Evolutionary conservation across 1,140 invertebrate genomes (phyloP), one percentile per base, ranked within the genome.

Genomic region (Pollicipes pollicipes): DNA sequence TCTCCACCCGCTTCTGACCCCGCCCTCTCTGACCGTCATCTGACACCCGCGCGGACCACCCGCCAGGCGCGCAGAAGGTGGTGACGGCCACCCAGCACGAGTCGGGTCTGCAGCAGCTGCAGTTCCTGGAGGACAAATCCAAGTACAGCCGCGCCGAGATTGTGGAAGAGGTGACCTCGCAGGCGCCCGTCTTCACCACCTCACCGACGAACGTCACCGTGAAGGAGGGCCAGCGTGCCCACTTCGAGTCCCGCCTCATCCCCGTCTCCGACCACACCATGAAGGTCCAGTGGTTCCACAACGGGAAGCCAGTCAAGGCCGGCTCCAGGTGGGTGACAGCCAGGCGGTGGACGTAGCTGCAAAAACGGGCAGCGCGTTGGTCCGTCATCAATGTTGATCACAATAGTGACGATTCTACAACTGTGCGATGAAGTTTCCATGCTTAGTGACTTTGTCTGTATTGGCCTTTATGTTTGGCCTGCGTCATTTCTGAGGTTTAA

Each of bases 261-360:
- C 97, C 97, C 16, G 90, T 97, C 29, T 96, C 94, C 63, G 96
- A 99, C 83, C 85, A 91, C 0, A 91, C 91, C 0, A 91, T 99
- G 89, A 93, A 91, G 79, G 93, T 99, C 0, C 92, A 97, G 82
- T 99, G 97, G 97, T 97, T 92, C 82, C 92, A 95, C 73, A 95
- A 98, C 78, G 93, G 91, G 76, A 83, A 86, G 73, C 89, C 91
- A 0, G 81, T 95, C 0, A 93, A 93, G 79, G 90, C 89, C 71
- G 78, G 78, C 28, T 75, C 75, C 64, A 73, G 75, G 64, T 66
- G 64, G 24, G 63, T 35, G 4, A 35, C 4, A 16, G 32, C 4
- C 32, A 35, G 4, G n/a, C n/a, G n/a, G n/a, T n/a, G n/a, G n/a
- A n/a, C n/a, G n/a, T n/a, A n/a, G n/a, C n/a, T n/a, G n/a, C n/a